phyloP scores from a whole-genome alignment of 2,113 vertebrate species.

The Xiphorhynchus elegans region DNA sequence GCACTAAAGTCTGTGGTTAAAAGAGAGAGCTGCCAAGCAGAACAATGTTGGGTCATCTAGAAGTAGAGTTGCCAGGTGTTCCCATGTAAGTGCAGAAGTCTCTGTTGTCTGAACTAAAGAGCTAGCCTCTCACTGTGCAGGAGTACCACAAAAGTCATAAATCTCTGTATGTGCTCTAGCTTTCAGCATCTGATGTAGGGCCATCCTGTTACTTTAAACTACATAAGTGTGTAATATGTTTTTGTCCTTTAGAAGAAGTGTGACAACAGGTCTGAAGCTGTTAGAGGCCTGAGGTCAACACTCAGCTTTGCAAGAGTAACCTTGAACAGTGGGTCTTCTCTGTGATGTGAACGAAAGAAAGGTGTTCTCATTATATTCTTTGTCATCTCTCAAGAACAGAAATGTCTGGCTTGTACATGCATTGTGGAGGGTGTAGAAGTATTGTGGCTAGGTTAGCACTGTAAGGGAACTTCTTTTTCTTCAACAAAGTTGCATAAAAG shows the following conservation, averaged over 20 bases:
- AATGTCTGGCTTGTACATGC: background rate
- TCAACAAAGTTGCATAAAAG: background rate
- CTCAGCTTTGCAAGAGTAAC: slow-evolving; percentile 24
- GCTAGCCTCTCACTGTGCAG: background rate
- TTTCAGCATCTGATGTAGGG: background rate
- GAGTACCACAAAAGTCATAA: background rate
- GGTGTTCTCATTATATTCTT: slow-evolving; percentile 17
- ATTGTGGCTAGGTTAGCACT: background rate
- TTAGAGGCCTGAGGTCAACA: background rate
- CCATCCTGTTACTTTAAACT: background rate
- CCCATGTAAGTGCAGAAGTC: background rate
- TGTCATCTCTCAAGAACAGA: slow-evolving; percentile 2
- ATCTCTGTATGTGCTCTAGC: background rate
- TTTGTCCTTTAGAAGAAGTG: slow-evolving; percentile 22
- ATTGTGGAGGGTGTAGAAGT: background rate
- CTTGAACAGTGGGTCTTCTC: slow-evolving; percentile 36
- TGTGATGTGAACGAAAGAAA: background rate
- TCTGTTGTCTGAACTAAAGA: background rate
- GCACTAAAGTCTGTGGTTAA: background rate
- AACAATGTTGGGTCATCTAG: background rate
- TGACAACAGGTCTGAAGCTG: slow-evolving; percentile 1
- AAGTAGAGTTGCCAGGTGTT: background rate
- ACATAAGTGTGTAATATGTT: background rate
- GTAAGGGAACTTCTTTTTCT: background rate
- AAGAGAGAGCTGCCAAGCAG: background rate